Evolutionary conservation across 2,888 invertebrate species (phyloP), one percentile per base, ranked within the genome.

Genomic region (Sipunculus nudus): DNA sequence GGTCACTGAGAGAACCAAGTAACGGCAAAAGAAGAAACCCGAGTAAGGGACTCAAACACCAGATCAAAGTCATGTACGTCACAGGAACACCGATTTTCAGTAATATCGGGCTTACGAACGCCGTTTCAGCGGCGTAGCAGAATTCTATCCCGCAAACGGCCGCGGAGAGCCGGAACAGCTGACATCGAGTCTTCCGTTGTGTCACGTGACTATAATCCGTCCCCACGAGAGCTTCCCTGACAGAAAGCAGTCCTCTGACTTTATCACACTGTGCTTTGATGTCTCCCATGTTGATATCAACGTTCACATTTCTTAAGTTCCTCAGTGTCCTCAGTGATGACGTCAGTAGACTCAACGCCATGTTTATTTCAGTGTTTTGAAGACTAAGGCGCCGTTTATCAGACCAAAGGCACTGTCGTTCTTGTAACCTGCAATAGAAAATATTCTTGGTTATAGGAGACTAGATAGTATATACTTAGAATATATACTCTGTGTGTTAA

Each of bases 111-210:
- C 94, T 96, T 0, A 96, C 96, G 84, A 96, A 96, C 0, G 96
- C 96, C 0, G 96, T 97, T 85, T 97, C 96, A 0, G 96, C 96
- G 0, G 97, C 95, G 79, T 97, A 97, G 0, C 96, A 95, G 84
- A 97, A 94, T 82, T 97, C 96, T 59, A 97, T 96, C 1, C 97
- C 96, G 92, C 95, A 96, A 0, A 97, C 96, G 0, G 95, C 95
- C 0, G 95, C 92, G 23, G 95, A 96, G 68, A 96, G 89, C 10
- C 93, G 87, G 69, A 95, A 89, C 71, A 96, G 84, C 66, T 81
- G 75, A 3, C 75, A 56, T 26, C 75, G 73, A 21, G 78, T 66
- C 81, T 96, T 80, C 25, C 72, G 67, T 13, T 64, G 62, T 10
- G 56, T 55, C 49, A 75, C 68, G 46, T 72, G 71, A 16, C 13